Percentiles rank a stretch among this genome's conserved stretches.
Evolutionary conservation across 2,113 vertebrate species (phyloP).

Genomic region (Prionailurus viverrinus): DNA sequence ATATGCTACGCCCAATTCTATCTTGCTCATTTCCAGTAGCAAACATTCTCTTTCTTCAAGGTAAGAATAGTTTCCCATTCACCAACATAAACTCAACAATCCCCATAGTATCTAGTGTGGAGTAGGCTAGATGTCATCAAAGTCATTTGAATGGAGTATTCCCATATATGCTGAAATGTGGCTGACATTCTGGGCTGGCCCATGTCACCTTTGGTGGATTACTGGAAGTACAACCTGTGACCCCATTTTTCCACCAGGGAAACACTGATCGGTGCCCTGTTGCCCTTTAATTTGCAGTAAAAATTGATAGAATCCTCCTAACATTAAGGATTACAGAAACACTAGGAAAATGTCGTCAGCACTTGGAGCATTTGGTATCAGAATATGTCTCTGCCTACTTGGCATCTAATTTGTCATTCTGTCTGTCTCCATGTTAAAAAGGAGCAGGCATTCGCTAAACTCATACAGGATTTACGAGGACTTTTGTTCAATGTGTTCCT

Average conservation of each 20-base stretch:
- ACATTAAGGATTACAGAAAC: background rate
- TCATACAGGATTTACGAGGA: background rate
- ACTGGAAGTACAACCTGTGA: background rate
- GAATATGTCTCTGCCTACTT: background rate
- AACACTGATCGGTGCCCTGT: background rate
- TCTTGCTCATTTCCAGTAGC: background rate
- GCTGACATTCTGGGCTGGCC: background rate
- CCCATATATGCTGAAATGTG: background rate
- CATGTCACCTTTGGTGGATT: background rate
- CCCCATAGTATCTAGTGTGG: background rate
- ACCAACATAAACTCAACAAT: background rate
- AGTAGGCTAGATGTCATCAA: background rate
- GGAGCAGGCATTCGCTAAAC: background rate
- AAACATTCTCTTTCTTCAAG: background rate
- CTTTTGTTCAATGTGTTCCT: background rate
- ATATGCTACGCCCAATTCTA: background rate
- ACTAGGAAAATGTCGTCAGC: background rate
- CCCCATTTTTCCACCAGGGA: background rate
- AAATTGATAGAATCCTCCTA: background rate
- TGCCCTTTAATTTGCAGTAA: background rate
- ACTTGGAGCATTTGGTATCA: background rate
- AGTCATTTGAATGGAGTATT: background rate
- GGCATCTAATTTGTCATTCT: background rate
- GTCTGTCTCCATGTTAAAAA: background rate
- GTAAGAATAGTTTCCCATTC: background rate